phyloP scores from a whole-genome alignment of 2,797 vertebrate genomes.

The Enteromius treurensis region DNA sequence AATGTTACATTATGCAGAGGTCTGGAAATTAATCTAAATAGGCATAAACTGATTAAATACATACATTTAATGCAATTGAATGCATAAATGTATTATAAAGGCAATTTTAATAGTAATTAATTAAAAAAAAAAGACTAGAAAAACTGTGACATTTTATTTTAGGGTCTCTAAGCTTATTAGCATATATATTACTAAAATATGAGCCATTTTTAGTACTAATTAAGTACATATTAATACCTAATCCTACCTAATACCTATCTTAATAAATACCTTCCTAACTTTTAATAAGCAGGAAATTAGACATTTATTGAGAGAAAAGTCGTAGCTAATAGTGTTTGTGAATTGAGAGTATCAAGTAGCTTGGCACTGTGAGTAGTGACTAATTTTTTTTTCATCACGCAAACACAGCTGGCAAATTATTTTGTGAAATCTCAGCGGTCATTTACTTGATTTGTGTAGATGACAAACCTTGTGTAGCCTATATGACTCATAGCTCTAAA shows the following conservation, averaged over 20 bases:
- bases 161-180: no score
- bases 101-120: background rate
- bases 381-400: background rate
- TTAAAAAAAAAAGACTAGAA: background rate
- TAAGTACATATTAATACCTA: no score
- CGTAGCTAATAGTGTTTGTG: background rate
- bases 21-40: background rate
- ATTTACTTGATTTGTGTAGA: slow-evolving; percentile 26
- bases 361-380: slow-evolving; percentile 4
- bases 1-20: background rate
- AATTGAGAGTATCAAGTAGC: slow-evolving; percentile 9
- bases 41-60: background rate
- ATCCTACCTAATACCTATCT: no score
- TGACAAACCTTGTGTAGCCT: background rate
- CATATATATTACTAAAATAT: no score
- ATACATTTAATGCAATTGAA: no score
- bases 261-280: no score
- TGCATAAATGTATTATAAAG: background rate
- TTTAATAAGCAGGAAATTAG: no score
- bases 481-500: slow-evolving; percentile 12
- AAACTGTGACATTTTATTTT: background rate
- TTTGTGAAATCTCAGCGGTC: background rate
- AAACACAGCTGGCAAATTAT: slow-evolving; percentile 32
- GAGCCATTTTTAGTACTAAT: no score
- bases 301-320: no score